Evolutionary conservation across 2,797 vertebrate species (phyloP).

Genomic region (Moxostoma hubbsi): DNA sequence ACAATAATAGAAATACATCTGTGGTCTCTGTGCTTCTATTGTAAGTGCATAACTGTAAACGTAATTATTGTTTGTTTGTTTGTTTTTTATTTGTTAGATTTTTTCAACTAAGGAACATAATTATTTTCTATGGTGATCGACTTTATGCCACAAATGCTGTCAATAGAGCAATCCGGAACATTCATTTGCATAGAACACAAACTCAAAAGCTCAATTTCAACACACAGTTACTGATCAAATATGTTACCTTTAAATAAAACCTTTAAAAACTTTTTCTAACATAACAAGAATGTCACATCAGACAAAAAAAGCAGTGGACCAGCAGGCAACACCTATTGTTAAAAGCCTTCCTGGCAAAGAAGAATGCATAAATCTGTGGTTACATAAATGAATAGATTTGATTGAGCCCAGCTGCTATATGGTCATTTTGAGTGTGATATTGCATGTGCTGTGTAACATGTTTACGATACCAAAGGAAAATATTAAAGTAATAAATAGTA

Average conservation of each 20-base stretch:
- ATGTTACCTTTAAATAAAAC: neutral
- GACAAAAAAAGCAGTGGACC: neutral
- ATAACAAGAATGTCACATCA: neutral
- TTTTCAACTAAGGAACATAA: no score
- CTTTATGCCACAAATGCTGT: no score
- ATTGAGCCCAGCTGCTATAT: conserved; percentile 35
- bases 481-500: conserved; percentile 1
- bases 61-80: no score
- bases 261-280: neutral
- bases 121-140: no score
- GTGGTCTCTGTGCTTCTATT: no score
- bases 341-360: neutral
- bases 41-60: no score
- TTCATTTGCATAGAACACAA: neutral
- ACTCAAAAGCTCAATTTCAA: neutral
- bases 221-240: neutral
- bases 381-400: conserved; percentile 34
- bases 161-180: neutral
- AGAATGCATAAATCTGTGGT: neutral
- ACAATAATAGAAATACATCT: no score
- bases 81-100: no score
- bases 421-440: neutral
- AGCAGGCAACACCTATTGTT: conserved; percentile 10
- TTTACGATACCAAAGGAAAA: neutral
- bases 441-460: neutral